Base-by-base conservation (phyloP, 2,797 vertebrate species). In the Podargus strigoides region DNA sequence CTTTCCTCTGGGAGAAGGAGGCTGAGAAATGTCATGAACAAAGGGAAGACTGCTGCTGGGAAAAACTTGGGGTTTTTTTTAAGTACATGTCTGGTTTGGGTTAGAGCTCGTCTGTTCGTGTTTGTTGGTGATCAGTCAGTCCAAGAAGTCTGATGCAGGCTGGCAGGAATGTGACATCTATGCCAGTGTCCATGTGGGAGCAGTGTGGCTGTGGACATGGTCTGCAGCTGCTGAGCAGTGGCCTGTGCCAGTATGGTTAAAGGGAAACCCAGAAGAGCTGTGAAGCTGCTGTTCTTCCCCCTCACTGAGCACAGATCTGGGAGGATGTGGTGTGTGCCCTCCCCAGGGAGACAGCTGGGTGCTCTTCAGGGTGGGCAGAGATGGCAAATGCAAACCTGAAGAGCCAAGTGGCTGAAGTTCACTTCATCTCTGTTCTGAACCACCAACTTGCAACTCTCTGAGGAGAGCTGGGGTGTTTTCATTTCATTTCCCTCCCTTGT, bases 361-460 rank as follows among this genome's bases (percentile, higher is more conserved):
- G 58, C 68, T 63, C 39, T 14, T 42, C 19, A 13, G 79, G 59
- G 5, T 26, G 28, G 49, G 22, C 1, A 3, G 55, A 46, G 68
- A 9, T 16, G n/a, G 17, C 4, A 87, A 56, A 69, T 11, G 17
- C 42, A 20, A 12, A 17, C 20, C n/a, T 42, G 64, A 50, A 12
- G 72, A 41, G 81, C n/a, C 2, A 24, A 27, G 46, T 2, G 73
- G 26, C 60, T 22, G 26, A 2, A 19, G 4, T 17, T 30, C 5
- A 0, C 42, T 36, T 16, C 28, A 1, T 23, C n/a, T 27, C 27
- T 6, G n/a, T 3, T 32, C 3, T 12, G 26, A 11, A 0, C 20
- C 21, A 39, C 68, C 12, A 3, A 7, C 10, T 3, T 5, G 20
- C 6, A 8, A 2, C 13, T 14, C 1, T 5, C 8, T 5, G 12